These are phyloP conservation scores for Polyploca ridens DNA, from an alignment of 2,888 invertebrate species.

Conservation along the genomic window DNA sequence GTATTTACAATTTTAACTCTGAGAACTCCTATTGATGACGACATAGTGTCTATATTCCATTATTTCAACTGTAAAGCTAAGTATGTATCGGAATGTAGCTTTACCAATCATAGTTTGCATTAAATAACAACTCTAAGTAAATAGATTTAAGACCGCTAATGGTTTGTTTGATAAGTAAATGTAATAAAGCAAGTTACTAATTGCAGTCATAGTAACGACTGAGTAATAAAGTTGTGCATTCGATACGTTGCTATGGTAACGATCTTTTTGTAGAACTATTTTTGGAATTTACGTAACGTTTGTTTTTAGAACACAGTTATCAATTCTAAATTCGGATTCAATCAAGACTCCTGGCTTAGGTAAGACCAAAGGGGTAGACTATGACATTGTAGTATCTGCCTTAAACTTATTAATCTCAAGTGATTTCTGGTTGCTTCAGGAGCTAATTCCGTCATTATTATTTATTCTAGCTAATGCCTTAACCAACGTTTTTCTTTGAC, in stretches of 20 bases:
- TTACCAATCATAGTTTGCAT: conserved; percentile 25
- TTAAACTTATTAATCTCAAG: too few species aligned
- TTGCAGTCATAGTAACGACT: conserved; percentile 53
- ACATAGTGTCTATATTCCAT: conserved; percentile 23
- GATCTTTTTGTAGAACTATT: conserved; percentile 20
- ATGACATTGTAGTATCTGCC: too few species aligned
- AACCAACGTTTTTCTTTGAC: too few species aligned
- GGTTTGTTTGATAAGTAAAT: conserved; percentile 11
- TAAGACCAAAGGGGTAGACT: too few species aligned
- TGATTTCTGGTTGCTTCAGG: too few species aligned
- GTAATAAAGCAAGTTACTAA: conserved; percentile 38
- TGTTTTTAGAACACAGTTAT: background rate
- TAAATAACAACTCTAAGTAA: conserved; percentile 18
- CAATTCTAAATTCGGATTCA: too few species aligned
- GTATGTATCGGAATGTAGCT: background rate
- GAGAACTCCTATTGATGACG: conserved; percentile 17
- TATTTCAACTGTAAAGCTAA: conserved; percentile 12
- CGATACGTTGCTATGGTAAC: conserved; percentile 56
- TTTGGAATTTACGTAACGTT: background rate
- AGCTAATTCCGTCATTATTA: too few species aligned
- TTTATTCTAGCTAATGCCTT: too few species aligned
- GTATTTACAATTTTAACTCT: background rate
- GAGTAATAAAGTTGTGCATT: conserved; percentile 57
- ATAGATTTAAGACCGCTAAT: conserved; percentile 24
- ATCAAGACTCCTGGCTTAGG: too few species aligned